Conservation (phyloP, 2,113 vertebrate genomes). For the Conger conger region DNA sequence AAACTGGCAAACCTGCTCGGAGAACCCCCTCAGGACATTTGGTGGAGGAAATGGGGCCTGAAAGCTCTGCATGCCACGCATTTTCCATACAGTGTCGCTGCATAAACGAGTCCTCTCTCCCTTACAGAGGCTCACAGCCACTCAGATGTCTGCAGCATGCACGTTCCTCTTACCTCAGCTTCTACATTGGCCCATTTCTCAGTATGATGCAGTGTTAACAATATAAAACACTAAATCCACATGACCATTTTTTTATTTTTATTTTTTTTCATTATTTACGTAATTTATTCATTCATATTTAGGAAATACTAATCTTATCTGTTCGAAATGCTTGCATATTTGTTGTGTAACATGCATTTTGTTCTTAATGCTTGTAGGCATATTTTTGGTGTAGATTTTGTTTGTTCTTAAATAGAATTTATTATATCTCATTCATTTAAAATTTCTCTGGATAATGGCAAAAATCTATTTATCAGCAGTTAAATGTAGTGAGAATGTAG, state of each 20-base stretch:
- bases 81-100: too few species aligned
- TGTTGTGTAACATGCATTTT: not conserved
- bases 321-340: not conserved
- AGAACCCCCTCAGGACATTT: not conserved
- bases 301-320: not conserved
- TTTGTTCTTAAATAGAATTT: not conserved
- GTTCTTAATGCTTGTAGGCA: not conserved
- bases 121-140: too few species aligned
- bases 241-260: too few species aligned
- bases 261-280: not conserved
- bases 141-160: too few species aligned
- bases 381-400: not conserved
- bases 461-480: too few species aligned
- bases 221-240: not conserved
- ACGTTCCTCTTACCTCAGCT: not conserved
- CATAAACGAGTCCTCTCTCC: too few species aligned
- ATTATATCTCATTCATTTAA: not conserved
- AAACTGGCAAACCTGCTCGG: too few species aligned
- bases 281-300: not conserved
- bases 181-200: not conserved
- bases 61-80: too few species aligned
- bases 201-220: not conserved
- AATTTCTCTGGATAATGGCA: too few species aligned
- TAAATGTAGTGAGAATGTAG: too few species aligned
- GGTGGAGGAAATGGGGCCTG: not conserved